Percentiles rank a stretch among this genome's conserved stretches.
These are phyloP conservation scores for Apis laboriosa DNA, from an alignment of 1,140 invertebrate genomes.

Conservation along the genomic window DNA sequence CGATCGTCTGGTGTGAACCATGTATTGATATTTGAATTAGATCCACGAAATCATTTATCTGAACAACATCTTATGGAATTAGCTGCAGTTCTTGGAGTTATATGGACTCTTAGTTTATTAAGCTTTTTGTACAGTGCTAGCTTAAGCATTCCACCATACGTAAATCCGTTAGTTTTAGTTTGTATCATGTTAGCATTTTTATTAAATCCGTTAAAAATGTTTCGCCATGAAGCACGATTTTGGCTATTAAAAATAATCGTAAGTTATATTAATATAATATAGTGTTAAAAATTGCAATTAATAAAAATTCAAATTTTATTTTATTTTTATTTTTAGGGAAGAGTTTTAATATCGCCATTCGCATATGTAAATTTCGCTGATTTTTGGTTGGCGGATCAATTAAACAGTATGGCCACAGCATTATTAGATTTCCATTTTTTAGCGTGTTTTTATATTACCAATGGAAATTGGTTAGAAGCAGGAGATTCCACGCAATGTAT, in stretches of 20 bases:
- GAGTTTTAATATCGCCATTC: conserved; percentile 95
- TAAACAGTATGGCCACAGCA: conserved; percentile 95
- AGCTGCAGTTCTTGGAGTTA: conserved; percentile 95
- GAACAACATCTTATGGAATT: conserved; percentile 99
- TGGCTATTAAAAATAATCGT: conserved; percentile 90
- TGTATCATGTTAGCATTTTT: conserved; percentile 94
- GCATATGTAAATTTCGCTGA: conserved; percentile 98
- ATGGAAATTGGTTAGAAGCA: conserved; percentile 86
- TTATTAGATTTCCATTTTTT: conserved; percentile 98
- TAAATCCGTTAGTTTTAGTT: conserved; percentile 93
- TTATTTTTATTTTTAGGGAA: conserved; percentile 83
- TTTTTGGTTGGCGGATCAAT: conserved; percentile 99
- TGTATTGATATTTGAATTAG: conserved; percentile 98
- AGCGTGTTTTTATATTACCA: conserved; percentile 90
- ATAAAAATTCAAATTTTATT: not conserved
- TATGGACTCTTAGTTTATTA: conserved; percentile 94
- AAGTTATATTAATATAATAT: conserved; percentile 73
- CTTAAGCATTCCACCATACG: conserved; percentile 94
- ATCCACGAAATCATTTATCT: conserved; percentile 97
- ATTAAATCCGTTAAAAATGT: conserved; percentile 95
- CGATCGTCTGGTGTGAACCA: conserved; percentile 99
- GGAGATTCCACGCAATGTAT: conserved; percentile 84
- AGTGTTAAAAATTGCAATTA: not conserved
- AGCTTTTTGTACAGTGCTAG: conserved; percentile 92
- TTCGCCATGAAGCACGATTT: conserved; percentile 94